A percentile compares a stretch with the other conserved stretches of the same genome.
Evolutionary conservation across 1,140 invertebrate genomes (phyloP).

Genomic region (Anastrepha ludens): DNA sequence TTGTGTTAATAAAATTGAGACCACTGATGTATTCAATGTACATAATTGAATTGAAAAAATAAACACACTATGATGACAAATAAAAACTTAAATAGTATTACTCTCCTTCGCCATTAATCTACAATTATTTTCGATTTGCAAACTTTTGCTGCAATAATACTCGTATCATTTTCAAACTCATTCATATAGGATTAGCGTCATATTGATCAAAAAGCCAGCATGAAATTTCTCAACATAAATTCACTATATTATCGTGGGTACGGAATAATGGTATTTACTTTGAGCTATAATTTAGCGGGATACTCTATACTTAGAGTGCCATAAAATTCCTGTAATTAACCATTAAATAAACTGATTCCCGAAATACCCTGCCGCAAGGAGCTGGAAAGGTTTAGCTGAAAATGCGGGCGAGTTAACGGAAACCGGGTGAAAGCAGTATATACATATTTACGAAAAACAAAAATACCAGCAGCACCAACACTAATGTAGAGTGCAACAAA

Average conservation of each 20-base stretch:
- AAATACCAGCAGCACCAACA: not conserved
- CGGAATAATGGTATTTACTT: not conserved
- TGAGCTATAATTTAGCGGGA: conserved; percentile 36
- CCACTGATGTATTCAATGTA: no score
- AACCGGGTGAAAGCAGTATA: not conserved
- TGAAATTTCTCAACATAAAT: not conserved
- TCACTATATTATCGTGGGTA: not conserved
- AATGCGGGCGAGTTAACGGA: conserved; percentile 5
- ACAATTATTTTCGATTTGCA: no score
- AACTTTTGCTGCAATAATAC: no score
- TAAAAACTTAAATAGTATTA: no score
- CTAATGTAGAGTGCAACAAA: not conserved
- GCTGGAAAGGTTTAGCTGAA: conserved; percentile 7
- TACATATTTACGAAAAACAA: not conserved
- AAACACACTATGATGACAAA: no score
- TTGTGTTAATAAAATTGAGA: no score
- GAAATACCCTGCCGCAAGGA: conserved; percentile 20
- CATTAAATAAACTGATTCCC: conserved; percentile 57
- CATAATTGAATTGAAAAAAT: no score
- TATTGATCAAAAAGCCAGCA: no score
- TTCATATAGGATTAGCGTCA: no score
- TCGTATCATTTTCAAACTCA: no score
- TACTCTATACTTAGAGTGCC: not conserved
- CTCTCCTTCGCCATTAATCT: no score
- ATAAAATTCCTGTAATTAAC: conserved; percentile 56